Base-by-base conservation (phyloP, 2,113 vertebrate genomes). In the Acanthisitta chloris region DNA sequence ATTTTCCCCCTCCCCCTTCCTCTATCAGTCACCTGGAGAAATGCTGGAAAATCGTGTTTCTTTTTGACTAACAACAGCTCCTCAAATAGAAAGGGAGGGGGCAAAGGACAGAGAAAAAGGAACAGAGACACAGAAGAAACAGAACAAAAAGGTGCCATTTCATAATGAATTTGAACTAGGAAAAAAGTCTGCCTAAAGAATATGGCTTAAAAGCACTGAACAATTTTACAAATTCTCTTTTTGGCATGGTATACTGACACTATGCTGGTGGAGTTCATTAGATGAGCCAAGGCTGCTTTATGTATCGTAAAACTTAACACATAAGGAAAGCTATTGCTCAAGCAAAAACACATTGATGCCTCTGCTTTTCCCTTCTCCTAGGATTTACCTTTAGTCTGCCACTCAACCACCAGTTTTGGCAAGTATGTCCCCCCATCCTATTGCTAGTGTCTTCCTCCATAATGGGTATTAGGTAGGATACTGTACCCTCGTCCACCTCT, bases 31-130 rank as follows among this genome's bases (percentile, higher is more conserved):
- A 94, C 83, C 82, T 80, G 62, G 11, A 81, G 81, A 88, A 95
- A 54, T 54, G 69, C 4, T 90, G 94, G 55, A 92, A 94, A 96
- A 92, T 7, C 59, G 52, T 33, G 51, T 73, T 92, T 89, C 62
- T 79, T 88, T 96, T 94, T 4, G 24, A 93, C 74, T 78, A 72
- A 70, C 28, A 43, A 83, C 72, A 72, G 52, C 52, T 55, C 33
- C 49, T 86, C 38, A 29, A 49, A 66, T 15, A 40, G 52, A 94
- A 92, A 76, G 52, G 38, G 49, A 89, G 65, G 62, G 87, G 17
- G 61, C 52, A 93, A 95, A 87, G 83, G 86, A 86, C 24, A 95
- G 19, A 88, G 69, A 46, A 83, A 86, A 96, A 61, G 31, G 38
- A 45, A 94, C 67, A 83, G 40, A 96, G n/a, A 74, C 43, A 81